phyloP scores from a whole-genome alignment of 2,888 invertebrate species.

The Pristionchus maxplancki region DNA sequence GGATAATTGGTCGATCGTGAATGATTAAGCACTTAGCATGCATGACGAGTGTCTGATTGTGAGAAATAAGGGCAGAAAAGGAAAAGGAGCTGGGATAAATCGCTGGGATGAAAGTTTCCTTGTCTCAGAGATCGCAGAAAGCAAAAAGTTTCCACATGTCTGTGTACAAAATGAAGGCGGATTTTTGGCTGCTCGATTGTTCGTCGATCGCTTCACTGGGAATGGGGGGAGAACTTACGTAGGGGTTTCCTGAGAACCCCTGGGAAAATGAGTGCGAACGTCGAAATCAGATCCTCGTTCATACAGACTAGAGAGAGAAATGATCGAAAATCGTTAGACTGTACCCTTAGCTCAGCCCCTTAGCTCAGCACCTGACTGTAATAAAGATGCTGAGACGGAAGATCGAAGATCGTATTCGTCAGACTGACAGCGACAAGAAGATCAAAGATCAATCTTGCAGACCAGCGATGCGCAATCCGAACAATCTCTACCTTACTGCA shows the following conservation, averaged over 20 bases:
- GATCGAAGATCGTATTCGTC: neutral
- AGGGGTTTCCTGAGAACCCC: neutral
- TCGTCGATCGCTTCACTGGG: neutral
- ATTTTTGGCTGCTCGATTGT: neutral
- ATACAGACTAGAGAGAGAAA: neutral
- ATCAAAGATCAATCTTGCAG: constrained; percentile 78
- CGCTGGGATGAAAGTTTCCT: neutral
- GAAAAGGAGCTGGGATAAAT: neutral
- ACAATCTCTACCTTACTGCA: constrained; percentile 93
- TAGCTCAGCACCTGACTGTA: neutral
- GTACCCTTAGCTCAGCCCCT: neutral
- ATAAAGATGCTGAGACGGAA: no score
- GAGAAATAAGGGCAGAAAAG: neutral
- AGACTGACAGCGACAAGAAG: no score
- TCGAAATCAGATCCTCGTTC: neutral
- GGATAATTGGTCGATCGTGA: neutral
- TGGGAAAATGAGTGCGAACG: neutral
- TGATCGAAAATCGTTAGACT: neutral
- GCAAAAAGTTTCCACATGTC: neutral
- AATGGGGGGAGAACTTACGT: neutral
- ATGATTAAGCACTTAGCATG: neutral
- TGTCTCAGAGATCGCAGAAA: neutral
- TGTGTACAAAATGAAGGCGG: neutral
- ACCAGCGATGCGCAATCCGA: constrained; percentile 95
- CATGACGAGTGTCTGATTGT: neutral